phyloP scores from a whole-genome alignment of 1,140 invertebrate genomes.

The Drosophila pandora region DNA sequence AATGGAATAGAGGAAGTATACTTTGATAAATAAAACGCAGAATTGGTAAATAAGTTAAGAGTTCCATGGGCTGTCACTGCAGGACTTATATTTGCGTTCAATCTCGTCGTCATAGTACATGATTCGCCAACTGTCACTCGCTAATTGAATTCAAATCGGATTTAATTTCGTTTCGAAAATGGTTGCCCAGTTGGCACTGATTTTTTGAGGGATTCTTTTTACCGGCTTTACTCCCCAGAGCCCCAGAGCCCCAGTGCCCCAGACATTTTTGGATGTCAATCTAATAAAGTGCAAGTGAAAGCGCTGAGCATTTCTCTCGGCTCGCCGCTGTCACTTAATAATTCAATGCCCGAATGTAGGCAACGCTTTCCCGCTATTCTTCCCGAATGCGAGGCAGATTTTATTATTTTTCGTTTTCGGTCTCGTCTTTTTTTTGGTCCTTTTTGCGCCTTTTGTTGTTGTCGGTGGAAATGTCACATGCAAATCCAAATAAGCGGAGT shows the following conservation, averaged over 20 bases:
- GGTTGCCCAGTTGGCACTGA: constrained; percentile 44
- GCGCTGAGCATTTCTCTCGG: constrained; percentile 31
- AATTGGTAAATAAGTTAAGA: neutral
- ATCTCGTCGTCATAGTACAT: neutral
- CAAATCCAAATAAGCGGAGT: constrained; percentile 59
- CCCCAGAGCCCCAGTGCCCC: neutral
- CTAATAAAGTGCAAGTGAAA: constrained; percentile 64
- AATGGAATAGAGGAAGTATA: neutral
- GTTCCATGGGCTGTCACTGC: neutral
- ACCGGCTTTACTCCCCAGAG: constrained; percentile 7
- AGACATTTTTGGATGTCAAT: constrained; percentile 47
- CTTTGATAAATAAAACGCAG: neutral
- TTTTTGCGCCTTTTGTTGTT: constrained; percentile 32
- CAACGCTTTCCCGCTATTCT: constrained; percentile 23
- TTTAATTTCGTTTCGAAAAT: constrained; percentile 54
- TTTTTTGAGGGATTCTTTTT: constrained; percentile 25
- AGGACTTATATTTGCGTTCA: neutral
- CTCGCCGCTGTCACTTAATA: constrained; percentile 69
- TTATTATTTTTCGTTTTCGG: constrained; percentile 37
- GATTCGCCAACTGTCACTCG: constrained; percentile 15
- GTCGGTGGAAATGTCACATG: constrained; percentile 57
- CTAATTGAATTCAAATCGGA: constrained; percentile 68
- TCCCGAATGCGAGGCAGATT: constrained; percentile 40
- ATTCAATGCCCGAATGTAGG: constrained; percentile 56
- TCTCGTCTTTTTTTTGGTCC: constrained; percentile 19